Evolutionary conservation across 2,888 invertebrate species (phyloP).

Genomic region (Lampropteryx suffumata): DNA sequence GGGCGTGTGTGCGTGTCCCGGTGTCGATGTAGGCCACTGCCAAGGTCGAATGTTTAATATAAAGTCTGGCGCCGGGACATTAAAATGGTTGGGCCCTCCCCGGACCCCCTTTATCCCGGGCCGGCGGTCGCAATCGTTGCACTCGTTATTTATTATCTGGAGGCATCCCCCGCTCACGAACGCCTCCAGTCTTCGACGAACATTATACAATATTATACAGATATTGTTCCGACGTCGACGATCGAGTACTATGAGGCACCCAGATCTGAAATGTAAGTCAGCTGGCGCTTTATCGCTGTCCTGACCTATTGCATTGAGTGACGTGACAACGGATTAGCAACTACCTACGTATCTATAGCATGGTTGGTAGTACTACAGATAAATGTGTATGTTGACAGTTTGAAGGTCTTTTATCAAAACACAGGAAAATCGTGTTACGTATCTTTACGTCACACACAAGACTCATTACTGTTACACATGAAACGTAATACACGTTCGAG

Average conservation of each 20-base stretch:
- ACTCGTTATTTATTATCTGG: conserved; percentile 81
- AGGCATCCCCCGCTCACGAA: conserved; percentile 66
- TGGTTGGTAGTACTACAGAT: conserved; percentile 24
- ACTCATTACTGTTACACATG: conserved; percentile 39
- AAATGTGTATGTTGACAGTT: conserved; percentile 42
- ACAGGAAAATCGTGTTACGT: conserved; percentile 39
- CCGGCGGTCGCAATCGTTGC: conserved; percentile 80
- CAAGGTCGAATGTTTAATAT: conserved; percentile 83
- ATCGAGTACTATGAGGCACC: conserved; percentile 17
- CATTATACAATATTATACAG: conserved; percentile 25
- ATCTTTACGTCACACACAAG: conserved; percentile 39
- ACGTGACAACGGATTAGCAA: conserved; percentile 50
- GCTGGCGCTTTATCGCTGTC: conserved; percentile 60
- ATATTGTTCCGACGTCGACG: conserved; percentile 2
- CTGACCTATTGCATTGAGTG: conserved; percentile 59
- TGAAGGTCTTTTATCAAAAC: conserved; percentile 47
- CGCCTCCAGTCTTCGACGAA: conserved; percentile 48
- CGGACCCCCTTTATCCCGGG: conserved; percentile 69
- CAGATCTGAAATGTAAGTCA: conserved; percentile 22
- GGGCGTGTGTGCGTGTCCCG: conserved; percentile 79
- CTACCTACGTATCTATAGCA: conserved; percentile 22
- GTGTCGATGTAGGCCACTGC: conserved; percentile 81
- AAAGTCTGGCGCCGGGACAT: conserved; percentile 82
- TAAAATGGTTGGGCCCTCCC: conserved; percentile 81
- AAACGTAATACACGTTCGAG: conserved; percentile 42